These are phyloP conservation scores for Caiman crocodilus DNA, from an alignment of 2,797 vertebrate genomes.

Conservation along the genomic window DNA sequence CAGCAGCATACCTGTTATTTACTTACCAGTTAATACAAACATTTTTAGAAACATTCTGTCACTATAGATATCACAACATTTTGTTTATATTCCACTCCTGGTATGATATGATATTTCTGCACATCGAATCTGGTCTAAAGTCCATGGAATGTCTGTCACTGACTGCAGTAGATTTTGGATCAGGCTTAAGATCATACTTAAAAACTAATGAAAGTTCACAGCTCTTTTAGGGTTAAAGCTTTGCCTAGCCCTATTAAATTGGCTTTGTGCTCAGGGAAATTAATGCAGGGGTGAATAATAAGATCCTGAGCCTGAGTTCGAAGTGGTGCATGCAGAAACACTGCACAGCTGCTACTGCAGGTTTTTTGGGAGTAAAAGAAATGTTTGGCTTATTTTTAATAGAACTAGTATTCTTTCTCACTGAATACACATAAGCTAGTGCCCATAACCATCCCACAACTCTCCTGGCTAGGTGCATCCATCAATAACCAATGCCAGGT, in stretches of 20 bases:
- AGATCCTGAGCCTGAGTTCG: not conserved
- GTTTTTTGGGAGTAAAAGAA: not conserved
- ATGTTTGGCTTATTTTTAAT: not conserved
- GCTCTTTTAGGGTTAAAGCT: not conserved
- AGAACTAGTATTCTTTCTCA: not conserved
- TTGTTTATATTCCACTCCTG: not conserved
- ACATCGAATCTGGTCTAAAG: not conserved
- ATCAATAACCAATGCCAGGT: not conserved
- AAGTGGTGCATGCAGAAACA: not conserved
- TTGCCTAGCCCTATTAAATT: not conserved
- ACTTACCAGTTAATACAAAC: not conserved
- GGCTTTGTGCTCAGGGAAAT: not conserved
- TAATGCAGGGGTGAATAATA: not conserved
- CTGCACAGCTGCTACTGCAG: not conserved
- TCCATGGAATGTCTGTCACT: not conserved
- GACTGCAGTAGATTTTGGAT: not conserved
- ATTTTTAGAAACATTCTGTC: fast-evolving
- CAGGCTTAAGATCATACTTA: not conserved
- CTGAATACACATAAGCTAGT: not conserved
- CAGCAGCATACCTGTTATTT: not conserved
- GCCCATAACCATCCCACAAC: not conserved
- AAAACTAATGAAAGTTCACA: not conserved
- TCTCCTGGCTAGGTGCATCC: not conserved
- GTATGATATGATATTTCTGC: not conserved
- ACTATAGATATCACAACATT: not conserved